These are phyloP conservation scores for Lithodes maja DNA, from an alignment of 2,888 invertebrate species.

Conservation along the genomic window DNA sequence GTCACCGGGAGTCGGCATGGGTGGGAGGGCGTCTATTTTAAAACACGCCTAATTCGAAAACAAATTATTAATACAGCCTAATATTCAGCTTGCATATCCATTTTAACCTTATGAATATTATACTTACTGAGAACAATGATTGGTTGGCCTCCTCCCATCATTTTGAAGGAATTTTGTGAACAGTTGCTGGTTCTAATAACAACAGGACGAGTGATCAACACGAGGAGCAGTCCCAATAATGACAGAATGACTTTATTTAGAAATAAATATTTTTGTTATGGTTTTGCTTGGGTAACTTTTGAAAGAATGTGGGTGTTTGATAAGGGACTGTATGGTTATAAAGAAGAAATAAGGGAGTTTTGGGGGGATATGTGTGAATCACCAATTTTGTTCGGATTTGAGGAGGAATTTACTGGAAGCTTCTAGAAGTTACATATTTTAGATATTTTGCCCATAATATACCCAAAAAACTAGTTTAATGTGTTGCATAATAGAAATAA, in stretches of 20 bases:
- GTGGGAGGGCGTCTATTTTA: neutral
- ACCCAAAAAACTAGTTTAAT: too few relatives aligned
- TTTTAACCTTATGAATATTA: neutral
- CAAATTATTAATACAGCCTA: too few relatives aligned
- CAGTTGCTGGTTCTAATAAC: neutral
- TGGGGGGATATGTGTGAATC: neutral
- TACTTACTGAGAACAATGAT: constrained; percentile 94
- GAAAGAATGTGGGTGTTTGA: too few relatives aligned
- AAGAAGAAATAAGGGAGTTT: neutral
- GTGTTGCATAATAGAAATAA: too few relatives aligned
- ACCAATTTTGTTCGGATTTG: constrained; percentile 3
- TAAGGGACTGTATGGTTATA: too few relatives aligned
- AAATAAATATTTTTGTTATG: too few relatives aligned
- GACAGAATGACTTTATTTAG: neutral
- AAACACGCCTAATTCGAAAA: too few relatives aligned
- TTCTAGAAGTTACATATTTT: constrained; percentile 18
- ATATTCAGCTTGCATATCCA: neutral
- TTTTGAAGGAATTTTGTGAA: constrained; percentile 41
- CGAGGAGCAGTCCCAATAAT: neutral
- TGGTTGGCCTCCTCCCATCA: constrained; percentile 80
- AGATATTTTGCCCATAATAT: neutral
- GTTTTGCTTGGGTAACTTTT: too few relatives aligned
- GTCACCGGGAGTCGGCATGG: too few relatives aligned
- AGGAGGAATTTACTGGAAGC: constrained; percentile 27
- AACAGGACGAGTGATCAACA: neutral